Evolutionary conservation across 2,888 invertebrate genomes (phyloP).

Genomic region (Brachynemurus nebulosus): DNA sequence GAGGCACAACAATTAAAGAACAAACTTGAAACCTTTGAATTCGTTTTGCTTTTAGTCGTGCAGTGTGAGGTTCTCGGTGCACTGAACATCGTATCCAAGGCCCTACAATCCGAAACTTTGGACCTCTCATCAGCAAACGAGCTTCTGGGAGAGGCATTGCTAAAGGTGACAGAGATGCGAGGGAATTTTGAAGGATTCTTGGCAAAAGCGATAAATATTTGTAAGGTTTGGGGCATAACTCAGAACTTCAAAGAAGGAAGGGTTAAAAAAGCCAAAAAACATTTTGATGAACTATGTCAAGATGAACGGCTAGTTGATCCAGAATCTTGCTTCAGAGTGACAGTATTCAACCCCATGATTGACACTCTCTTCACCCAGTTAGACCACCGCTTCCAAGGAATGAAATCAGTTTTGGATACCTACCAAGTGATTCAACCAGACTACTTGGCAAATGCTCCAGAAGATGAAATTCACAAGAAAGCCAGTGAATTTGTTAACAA

Average conservation of each 20-base stretch:
- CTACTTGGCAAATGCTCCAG: background rate
- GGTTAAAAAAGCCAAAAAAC: background rate
- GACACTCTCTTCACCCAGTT: background rate
- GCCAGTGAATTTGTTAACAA: background rate
- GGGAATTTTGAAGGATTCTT: background rate
- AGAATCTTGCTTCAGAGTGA: background rate
- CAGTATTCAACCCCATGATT: background rate
- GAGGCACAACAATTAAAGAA: background rate
- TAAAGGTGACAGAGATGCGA: background rate
- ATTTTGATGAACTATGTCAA: background rate
- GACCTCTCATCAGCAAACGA: background rate
- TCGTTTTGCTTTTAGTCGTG: too few species aligned
- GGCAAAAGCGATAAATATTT: background rate
- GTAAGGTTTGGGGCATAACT: background rate
- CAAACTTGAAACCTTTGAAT: background rate
- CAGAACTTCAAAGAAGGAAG: background rate
- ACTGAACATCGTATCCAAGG: background rate
- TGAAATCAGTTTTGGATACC: background rate
- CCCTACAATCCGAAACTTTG: background rate
- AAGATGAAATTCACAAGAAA: background rate
- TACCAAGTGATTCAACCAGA: background rate
- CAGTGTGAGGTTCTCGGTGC: background rate
- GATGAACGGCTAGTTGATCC: background rate
- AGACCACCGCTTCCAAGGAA: background rate
- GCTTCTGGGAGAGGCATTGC: background rate